phyloP scores from a whole-genome alignment of 2,797 vertebrate genomes.

The Sylvia borin region DNA sequence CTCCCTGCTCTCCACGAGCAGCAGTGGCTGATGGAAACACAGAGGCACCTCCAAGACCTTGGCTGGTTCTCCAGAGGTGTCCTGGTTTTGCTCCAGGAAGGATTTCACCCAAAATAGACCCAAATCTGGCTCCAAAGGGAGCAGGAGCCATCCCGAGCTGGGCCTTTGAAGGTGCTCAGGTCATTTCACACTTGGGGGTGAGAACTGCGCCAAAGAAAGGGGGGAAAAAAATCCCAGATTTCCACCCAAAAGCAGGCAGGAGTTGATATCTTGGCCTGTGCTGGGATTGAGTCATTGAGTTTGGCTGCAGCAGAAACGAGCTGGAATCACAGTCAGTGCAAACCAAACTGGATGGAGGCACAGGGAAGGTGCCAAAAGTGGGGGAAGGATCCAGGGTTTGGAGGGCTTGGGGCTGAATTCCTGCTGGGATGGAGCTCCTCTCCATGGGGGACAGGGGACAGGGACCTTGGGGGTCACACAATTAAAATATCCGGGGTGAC shows the following conservation, averaged over 20 bases:
- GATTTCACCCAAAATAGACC: background rate
- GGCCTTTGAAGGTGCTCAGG: background rate
- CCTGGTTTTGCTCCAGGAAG: background rate
- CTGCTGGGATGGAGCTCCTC: background rate
- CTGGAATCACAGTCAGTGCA: background rate
- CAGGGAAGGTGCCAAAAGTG: accelerated
- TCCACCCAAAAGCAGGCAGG: conserved; percentile 34
- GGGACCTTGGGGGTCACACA: background rate
- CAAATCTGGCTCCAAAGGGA: background rate
- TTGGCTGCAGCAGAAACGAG: background rate
- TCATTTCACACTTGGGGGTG: background rate
- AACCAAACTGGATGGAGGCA: background rate
- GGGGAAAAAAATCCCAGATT: background rate
- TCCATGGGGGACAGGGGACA: accelerated
- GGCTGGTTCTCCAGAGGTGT: accelerated
- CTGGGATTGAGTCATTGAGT: background rate
- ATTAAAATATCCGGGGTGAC: background rate
- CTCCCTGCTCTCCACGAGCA: accelerated
- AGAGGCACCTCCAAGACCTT: background rate
- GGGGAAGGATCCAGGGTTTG: background rate
- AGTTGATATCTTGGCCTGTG: background rate
- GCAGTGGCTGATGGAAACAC: accelerated
- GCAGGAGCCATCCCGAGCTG: background rate
- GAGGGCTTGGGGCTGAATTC: background rate
- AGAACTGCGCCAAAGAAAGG: background rate